phyloP scores from a whole-genome alignment of 2,113 vertebrate genomes.

The Pseudolaguvia tuberculata region DNA sequence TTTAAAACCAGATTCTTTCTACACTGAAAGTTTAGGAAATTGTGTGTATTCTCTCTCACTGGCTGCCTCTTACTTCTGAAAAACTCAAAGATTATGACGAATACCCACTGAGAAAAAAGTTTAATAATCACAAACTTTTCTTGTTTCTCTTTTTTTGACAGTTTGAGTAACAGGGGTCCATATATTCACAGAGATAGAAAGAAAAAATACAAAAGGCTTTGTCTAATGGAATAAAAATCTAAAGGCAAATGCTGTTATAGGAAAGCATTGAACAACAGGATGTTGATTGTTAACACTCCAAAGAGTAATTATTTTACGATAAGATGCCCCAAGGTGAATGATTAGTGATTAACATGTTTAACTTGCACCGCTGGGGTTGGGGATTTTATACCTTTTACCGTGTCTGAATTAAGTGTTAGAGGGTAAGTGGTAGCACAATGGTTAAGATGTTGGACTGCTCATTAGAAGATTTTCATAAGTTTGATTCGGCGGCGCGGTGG shows the following conservation, averaged over 20 bases:
- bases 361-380: no score
- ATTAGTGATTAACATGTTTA: no score
- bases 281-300: background rate
- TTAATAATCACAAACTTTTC: slow-evolving; percentile 13
- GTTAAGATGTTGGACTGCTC: no score
- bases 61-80: slow-evolving; percentile 5
- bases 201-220: background rate
- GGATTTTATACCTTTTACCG: no score
- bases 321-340: background rate
- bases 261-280: background rate
- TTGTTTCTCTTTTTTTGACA: slow-evolving; percentile 1
- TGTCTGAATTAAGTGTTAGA: no score
- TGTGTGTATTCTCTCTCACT: background rate
- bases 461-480: no score
- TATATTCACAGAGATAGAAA: background rate
- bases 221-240: background rate
- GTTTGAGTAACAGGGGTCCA: background rate
- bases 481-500: no score
- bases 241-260: background rate
- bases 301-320: background rate
- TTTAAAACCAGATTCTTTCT: background rate
- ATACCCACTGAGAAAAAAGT: slow-evolving; percentile 25
- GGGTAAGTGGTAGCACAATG: no score
- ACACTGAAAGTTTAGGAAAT: background rate
- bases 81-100: background rate